Evolutionary conservation across 2,888 invertebrate genomes (phyloP).

Genomic region (Barypeithes pellucidus): DNA sequence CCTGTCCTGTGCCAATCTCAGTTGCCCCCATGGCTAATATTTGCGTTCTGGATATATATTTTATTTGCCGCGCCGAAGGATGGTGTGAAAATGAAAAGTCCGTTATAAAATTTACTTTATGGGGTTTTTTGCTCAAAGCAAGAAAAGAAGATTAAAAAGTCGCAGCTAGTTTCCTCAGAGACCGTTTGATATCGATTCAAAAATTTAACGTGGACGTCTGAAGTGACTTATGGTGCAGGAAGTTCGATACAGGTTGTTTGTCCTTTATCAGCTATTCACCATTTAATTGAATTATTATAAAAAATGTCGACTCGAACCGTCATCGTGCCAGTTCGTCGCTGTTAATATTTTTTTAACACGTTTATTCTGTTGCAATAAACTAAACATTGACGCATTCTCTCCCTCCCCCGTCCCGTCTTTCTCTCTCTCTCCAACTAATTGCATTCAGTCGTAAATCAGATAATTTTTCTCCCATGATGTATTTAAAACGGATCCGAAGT

Average conservation of each 20-base stretch:
- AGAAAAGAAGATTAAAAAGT: not conserved
- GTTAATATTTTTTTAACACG: too few relatives aligned
- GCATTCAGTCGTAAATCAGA: constrained; percentile 38
- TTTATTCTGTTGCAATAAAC: too few relatives aligned
- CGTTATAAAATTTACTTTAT: constrained; percentile 26
- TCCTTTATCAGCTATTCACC: too few relatives aligned
- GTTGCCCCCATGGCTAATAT: constrained; percentile 22
- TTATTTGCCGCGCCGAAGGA: constrained; percentile 15
- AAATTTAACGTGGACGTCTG: too few relatives aligned
- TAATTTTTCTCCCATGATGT: constrained; percentile 39
- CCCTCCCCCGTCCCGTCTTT: too few relatives aligned
- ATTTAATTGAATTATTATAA: too few relatives aligned
- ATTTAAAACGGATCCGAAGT: constrained; percentile 48
- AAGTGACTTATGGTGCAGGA: too few relatives aligned
- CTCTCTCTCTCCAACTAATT: constrained; percentile 31
- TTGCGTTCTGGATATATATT: constrained; percentile 31
- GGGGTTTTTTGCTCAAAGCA: constrained; percentile 7
- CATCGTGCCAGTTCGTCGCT: too few relatives aligned
- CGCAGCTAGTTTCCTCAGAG: too few relatives aligned
- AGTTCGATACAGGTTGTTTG: too few relatives aligned
- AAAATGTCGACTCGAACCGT: too few relatives aligned
- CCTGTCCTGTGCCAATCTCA: constrained; percentile 24
- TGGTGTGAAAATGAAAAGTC: constrained; percentile 27
- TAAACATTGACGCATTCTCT: constrained; percentile 16
- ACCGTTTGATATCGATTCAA: too few relatives aligned